Percentiles rank a stretch among this genome's conserved stretches.
These are phyloP conservation scores for Dryobotodes eremita DNA, from an alignment of 2,888 invertebrate species.

Conservation along the genomic window DNA sequence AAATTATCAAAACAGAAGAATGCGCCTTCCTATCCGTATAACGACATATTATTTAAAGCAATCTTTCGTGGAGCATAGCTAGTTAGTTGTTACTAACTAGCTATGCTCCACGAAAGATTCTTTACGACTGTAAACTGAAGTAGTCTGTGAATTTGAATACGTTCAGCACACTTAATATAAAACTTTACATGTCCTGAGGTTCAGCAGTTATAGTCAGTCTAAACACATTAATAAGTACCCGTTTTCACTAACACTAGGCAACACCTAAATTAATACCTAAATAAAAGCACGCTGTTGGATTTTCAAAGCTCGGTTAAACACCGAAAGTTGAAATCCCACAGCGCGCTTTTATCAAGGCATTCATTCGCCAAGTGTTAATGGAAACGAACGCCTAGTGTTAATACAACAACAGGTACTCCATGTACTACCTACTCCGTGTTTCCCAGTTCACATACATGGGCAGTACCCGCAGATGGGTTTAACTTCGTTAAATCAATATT, in stretches of 20 bases:
- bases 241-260: too few relatives aligned
- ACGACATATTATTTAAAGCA: not conserved
- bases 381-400: too few relatives aligned
- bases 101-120: too few relatives aligned
- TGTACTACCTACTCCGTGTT: constrained; percentile 20
- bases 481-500: constrained; percentile 71
- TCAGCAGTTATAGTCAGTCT: not conserved
- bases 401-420: constrained; percentile 2
- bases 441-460: constrained; percentile 8
- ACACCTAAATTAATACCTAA: too few relatives aligned
- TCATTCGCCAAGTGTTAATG: too few relatives aligned
- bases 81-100: too few relatives aligned
- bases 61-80: not conserved
- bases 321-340: too few relatives aligned
- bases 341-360: too few relatives aligned
- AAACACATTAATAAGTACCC: not conserved
- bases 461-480: constrained; percentile 59
- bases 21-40: not conserved
- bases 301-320: too few relatives aligned
- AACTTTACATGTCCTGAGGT: not conserved
- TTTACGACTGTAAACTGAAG: not conserved
- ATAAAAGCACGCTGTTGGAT: too few relatives aligned
- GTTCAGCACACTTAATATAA: not conserved
- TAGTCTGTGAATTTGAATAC: not conserved
- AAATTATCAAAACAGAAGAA: not conserved